These are phyloP conservation scores for Scelioninae gen. 1 DNA, from an alignment of 2,888 invertebrate genomes.

Conservation along the genomic window DNA sequence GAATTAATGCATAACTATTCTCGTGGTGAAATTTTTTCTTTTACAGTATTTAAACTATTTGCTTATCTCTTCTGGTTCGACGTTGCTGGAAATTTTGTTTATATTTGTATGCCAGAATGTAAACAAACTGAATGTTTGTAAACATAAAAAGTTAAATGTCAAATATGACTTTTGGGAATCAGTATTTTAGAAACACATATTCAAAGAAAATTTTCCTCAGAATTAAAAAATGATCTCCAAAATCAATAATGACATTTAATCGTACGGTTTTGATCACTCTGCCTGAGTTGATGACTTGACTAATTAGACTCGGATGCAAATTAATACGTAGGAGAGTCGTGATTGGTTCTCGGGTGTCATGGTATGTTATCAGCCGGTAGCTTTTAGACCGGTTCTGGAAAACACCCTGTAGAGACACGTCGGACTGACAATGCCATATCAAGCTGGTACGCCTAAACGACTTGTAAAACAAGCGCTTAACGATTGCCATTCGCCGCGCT, in stretches of 20 bases:
- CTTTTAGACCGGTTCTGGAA: conserved; percentile 77
- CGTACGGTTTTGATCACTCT: conserved; percentile 17
- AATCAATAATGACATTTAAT: conserved; percentile 13
- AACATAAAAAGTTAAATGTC: too few relatives aligned
- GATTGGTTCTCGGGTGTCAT: conserved; percentile 54
- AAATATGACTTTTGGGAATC: too few relatives aligned
- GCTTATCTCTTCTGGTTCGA: too few relatives aligned
- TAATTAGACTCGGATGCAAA: conserved; percentile 47
- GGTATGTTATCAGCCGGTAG: conserved; percentile 75
- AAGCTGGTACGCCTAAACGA: conserved; percentile 81
- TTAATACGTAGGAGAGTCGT: conserved; percentile 45
- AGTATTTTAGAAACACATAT: too few relatives aligned
- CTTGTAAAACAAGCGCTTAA: conserved; percentile 84
- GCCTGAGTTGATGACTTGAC: conserved; percentile 37
- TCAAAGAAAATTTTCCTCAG: neutral
- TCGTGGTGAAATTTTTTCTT: too few relatives aligned
- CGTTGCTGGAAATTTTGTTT: too few relatives aligned
- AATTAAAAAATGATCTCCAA: neutral
- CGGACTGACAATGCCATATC: conserved; percentile 74
- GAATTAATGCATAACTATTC: too few relatives aligned
- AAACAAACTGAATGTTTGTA: too few relatives aligned
- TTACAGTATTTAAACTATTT: too few relatives aligned
- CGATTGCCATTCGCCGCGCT: conserved; percentile 76
- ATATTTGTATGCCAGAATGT: too few relatives aligned
- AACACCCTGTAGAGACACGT: conserved; percentile 78